phyloP scores from a whole-genome alignment of 2,797 vertebrate species.

The Otus scops region DNA sequence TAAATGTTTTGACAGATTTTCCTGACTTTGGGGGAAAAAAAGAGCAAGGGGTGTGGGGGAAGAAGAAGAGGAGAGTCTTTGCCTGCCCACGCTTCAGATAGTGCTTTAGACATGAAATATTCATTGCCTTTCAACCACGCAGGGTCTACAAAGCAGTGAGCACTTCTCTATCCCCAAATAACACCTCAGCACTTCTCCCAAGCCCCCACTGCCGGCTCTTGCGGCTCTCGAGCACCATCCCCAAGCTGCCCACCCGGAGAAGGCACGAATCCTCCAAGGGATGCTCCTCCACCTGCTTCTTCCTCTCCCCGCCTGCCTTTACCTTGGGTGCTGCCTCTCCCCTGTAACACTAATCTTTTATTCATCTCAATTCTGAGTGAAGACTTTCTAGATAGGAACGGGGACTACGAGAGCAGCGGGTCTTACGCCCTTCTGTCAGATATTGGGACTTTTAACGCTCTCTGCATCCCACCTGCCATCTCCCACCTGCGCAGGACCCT shows the following conservation, averaged over 20 bases:
- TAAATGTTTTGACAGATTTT: conserved; percentile 72
- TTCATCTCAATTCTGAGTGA: neutral
- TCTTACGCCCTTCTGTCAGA: fast-evolving
- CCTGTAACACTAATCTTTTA: neutral
- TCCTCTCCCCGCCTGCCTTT: neutral
- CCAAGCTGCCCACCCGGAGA: fast-evolving
- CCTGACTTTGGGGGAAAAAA: conserved; percentile 15
- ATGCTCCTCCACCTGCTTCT: neutral
- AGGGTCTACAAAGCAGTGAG: neutral
- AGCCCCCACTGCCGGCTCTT: fast-evolving
- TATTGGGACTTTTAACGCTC: fast-evolving
- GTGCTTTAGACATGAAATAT: conserved; percentile 63
- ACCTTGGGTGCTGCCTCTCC: neutral
- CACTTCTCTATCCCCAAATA: neutral
- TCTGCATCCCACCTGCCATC: neutral
- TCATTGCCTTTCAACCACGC: conserved; percentile 14
- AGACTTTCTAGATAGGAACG: neutral
- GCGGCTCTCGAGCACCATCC: neutral
- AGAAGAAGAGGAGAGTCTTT: neutral
- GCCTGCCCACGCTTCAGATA: conserved; percentile 24
- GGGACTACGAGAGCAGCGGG: neutral
- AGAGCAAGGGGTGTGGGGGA: neutral
- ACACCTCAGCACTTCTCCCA: too few relatives aligned
- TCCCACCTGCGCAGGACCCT: fast-evolving
- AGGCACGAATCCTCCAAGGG: neutral